phyloP scores from a whole-genome alignment of 53 echinoderm and acorn worm genomes.

The Paracentrotus lividus region DNA sequence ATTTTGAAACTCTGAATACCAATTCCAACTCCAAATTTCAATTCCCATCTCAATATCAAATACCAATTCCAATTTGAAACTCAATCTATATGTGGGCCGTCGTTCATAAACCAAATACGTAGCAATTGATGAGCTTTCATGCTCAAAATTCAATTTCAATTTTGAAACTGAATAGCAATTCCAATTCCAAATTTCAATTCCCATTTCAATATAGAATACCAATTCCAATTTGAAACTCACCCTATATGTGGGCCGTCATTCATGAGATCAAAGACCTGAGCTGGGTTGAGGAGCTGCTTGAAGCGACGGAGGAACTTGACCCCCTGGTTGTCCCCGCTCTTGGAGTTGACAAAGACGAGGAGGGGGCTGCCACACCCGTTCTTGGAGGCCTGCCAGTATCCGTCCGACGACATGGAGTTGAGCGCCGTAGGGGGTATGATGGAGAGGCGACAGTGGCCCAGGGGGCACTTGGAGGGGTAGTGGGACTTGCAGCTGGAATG shows the following conservation, averaged over 20 bases:
- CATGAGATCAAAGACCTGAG: conserved; percentile 99
- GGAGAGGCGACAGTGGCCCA: conserved; percentile 95
- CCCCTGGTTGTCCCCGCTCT: conserved; percentile 99
- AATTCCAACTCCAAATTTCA: too few species aligned
- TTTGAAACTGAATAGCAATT: too few species aligned
- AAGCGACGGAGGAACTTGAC: conserved; percentile 97
- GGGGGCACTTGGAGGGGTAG: conserved; percentile 93
- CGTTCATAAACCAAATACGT: too few species aligned
- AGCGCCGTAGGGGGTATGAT: conserved; percentile 96
- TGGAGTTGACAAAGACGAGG: conserved; percentile 98
- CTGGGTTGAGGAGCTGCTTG: conserved; percentile 96
- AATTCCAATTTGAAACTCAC: conserved; percentile 52
- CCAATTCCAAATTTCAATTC: background rate
- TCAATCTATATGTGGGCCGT: too few species aligned
- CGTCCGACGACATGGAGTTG: conserved; percentile 95
- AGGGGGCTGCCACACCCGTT: conserved; percentile 97
- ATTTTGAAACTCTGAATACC: too few species aligned
- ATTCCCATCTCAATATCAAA: background rate
- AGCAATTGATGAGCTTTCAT: too few species aligned
- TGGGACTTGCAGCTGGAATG: conserved; percentile 90
- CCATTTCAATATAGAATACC: background rate
- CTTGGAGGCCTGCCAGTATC: conserved; percentile 97
- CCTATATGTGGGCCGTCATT: conserved; percentile 97
- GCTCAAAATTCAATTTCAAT: background rate
- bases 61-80: background rate